A percentile compares a stretch with the other conserved stretches of the same genome.
phyloP scores from a whole-genome alignment of 2,888 invertebrate genomes.

The Notodonta dromedarius region DNA sequence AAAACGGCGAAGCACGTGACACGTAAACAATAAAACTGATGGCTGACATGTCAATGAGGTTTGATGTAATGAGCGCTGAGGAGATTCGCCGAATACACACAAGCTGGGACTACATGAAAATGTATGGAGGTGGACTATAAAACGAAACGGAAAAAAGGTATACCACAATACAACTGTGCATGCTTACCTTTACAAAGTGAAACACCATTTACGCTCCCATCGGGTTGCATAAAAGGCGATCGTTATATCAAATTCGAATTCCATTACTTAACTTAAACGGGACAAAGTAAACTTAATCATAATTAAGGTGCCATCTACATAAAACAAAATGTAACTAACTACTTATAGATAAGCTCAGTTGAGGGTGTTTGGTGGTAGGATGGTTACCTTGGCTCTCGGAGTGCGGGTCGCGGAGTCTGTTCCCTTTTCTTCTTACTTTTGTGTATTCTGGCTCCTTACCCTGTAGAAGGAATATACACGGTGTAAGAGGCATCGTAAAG shows the following conservation, averaged over 20 bases:
- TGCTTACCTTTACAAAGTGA: constrained; percentile 83
- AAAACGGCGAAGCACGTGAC: constrained; percentile 30
- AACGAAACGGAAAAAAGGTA: constrained; percentile 44
- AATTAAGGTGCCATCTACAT: constrained; percentile 76
- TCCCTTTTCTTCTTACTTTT: constrained; percentile 93
- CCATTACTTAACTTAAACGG: constrained; percentile 75
- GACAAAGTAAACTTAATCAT: constrained; percentile 73
- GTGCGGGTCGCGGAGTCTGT: constrained; percentile 90
- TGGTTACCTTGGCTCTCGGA: constrained; percentile 92
- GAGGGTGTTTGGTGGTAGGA: constrained; percentile 26
- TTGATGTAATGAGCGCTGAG: constrained; percentile 31
- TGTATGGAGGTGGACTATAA: constrained; percentile 40
- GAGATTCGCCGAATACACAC: constrained; percentile 27
- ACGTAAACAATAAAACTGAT: constrained; percentile 29
- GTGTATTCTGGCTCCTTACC: constrained; percentile 93
- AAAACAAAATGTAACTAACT: constrained; percentile 78
- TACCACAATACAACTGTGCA: constrained; percentile 72
- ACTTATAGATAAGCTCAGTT: constrained; percentile 70
- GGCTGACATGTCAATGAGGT: constrained; percentile 30
- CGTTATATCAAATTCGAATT: constrained; percentile 79
- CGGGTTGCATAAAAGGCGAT: constrained; percentile 83
- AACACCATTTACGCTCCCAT: constrained; percentile 82
- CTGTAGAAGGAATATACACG: constrained; percentile 59
- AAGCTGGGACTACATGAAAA: constrained; percentile 40
- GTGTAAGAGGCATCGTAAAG: too few species aligned